Evolutionary conservation across 2,888 invertebrate species (phyloP), one percentile per base, ranked within the genome.

Genomic region (Alsophila aescularia): DNA sequence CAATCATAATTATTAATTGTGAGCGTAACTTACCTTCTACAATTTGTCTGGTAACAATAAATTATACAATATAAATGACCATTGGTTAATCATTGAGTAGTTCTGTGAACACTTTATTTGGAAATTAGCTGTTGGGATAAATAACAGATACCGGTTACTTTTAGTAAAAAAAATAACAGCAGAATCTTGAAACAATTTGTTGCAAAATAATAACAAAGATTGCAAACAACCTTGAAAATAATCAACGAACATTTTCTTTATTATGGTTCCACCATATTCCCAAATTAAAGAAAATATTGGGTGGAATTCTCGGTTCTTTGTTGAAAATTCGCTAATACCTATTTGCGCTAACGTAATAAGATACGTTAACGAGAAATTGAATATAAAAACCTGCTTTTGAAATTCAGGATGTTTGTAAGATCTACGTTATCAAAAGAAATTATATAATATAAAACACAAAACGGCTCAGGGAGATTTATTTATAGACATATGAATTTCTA

Each of bases 361-460:
- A 60, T 52, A 60, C 53, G 58, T 55, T 52, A 56, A 62, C 45
- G 43, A 56, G 52, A 58, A 59, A 60, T 52, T 54, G 50, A 56
- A 59, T 35, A 53, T 2, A 60, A 55, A 49, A 51, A 61, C 53
- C 42, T 43, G 47, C 51, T 49, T 48, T 62, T 60, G 52, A 53
- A 44, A 62, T 52, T 31, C 50, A 36, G 41, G 35, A 52, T 56
- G 50, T 43, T 15, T 55, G 34, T 58, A 27, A 49, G 54, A n/a
- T n/a, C 42, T 52, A 29, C 41, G 41, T 49, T 54, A 36, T 41
- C 52, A 50, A 54, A 60, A 41, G 45, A 32, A 39, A 43, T 29
- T 21, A 7, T 27, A 18, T 18, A 18, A 18, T 2, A 5, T n/a
- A n/a, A n/a, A n/a, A n/a, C n/a, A n/a, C n/a, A n/a, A n/a, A n/a